phyloP scores from a whole-genome alignment of 2,888 invertebrate genomes.

The Tyria jacobaeae region DNA sequence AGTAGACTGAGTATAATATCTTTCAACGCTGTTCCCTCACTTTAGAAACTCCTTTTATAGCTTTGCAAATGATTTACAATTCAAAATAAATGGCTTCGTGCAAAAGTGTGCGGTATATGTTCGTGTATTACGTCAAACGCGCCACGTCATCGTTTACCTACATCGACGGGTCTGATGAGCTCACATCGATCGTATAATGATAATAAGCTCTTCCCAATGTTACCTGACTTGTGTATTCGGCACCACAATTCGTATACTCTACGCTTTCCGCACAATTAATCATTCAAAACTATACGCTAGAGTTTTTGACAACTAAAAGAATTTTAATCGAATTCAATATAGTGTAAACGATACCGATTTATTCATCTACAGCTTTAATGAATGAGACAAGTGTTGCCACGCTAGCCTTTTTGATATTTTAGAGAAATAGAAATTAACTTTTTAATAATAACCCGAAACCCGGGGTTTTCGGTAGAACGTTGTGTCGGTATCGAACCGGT shows the following conservation, averaged over 20 bases:
- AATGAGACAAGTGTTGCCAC: constrained; percentile 33
- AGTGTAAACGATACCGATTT: constrained; percentile 35
- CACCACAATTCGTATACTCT: constrained; percentile 51
- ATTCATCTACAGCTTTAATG: constrained; percentile 39
- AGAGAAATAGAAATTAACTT: neutral
- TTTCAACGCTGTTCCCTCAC: neutral
- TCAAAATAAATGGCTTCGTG: constrained; percentile 3
- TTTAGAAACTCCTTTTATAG: neutral
- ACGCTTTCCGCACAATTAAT: constrained; percentile 67
- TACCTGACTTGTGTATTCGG: constrained; percentile 42
- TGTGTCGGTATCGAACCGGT: no score
- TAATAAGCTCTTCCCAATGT: constrained; percentile 60
- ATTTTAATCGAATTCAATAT: constrained; percentile 58
- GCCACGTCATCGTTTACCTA: constrained; percentile 63
- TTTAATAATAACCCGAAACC: no score
- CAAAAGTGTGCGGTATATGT: neutral
- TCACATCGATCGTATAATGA: constrained; percentile 60
- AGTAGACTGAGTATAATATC: neutral
- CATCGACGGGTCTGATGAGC: constrained; percentile 52
- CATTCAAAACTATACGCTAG: constrained; percentile 57
- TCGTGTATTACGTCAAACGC: constrained; percentile 32
- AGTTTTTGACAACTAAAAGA: constrained; percentile 57
- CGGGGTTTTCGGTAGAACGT: no score
- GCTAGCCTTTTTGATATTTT: neutral
- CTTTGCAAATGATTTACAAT: constrained; percentile 6